Evolutionary conservation across 2,888 invertebrate species (phyloP).

Genomic region (Sinopyrophorus schimmeli): DNA sequence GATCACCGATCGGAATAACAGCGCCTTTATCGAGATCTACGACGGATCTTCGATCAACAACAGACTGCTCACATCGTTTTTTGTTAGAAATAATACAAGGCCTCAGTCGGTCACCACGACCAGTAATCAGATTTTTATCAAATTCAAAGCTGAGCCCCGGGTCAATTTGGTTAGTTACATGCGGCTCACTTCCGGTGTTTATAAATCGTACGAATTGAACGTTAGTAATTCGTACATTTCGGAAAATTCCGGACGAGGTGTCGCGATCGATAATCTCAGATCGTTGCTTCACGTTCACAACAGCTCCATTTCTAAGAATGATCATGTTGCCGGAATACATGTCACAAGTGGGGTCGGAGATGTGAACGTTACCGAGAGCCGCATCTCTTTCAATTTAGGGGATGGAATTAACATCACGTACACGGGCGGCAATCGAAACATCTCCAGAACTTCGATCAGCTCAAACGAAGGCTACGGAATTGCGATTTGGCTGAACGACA

Average conservation of each 20-base stretch:
- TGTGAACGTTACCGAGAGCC: slow-evolving; percentile 88
- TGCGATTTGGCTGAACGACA: slow-evolving; percentile 89
- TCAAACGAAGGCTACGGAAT: slow-evolving; percentile 89
- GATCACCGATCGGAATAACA: slow-evolving; percentile 74
- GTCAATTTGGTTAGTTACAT: slow-evolving; percentile 77
- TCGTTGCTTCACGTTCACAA: slow-evolving; percentile 85
- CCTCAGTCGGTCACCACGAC: slow-evolving; percentile 88
- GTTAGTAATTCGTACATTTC: slow-evolving; percentile 82
- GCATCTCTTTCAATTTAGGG: slow-evolving; percentile 87
- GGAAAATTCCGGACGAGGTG: slow-evolving; percentile 93
- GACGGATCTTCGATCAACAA: slow-evolving; percentile 76
- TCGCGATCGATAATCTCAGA: slow-evolving; percentile 88
- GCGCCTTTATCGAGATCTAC: slow-evolving; percentile 74
- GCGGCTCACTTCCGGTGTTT: slow-evolving; percentile 74
- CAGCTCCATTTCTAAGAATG: slow-evolving; percentile 82
- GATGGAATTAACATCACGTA: slow-evolving; percentile 96
- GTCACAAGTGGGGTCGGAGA: slow-evolving; percentile 91
- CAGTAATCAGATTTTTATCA: slow-evolving; percentile 76
- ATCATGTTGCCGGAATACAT: slow-evolving; percentile 88
- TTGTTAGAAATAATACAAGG: slow-evolving; percentile 80
- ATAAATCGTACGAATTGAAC: slow-evolving; percentile 84
- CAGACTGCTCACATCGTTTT: slow-evolving; percentile 70
- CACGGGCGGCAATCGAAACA: slow-evolving; percentile 90
- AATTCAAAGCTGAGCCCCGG: slow-evolving; percentile 74
- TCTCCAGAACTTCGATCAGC: slow-evolving; percentile 83